phyloP scores from a whole-genome alignment of 2,113 vertebrate genomes.

The Xiphophorus couchianus region DNA sequence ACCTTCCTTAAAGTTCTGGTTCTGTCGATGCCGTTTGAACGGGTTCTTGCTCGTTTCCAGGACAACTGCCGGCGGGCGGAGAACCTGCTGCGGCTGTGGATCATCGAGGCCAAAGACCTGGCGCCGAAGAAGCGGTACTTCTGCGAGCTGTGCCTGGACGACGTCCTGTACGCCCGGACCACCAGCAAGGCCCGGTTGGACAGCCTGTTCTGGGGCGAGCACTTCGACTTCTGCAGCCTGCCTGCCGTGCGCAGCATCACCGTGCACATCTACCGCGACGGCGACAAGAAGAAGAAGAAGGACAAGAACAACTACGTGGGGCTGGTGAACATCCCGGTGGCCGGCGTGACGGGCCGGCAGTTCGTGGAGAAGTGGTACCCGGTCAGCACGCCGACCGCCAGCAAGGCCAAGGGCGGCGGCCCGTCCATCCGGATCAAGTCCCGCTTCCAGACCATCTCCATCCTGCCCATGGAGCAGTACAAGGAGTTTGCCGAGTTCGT shows the following conservation, averaged over 20 bases:
- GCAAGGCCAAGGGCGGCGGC: constrained; percentile 89
- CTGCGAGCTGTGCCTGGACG: constrained; percentile 97
- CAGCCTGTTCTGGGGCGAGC: constrained; percentile 97
- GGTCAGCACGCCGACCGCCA: constrained; percentile 91
- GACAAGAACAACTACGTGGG: constrained; percentile 98
- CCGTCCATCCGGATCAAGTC: constrained; percentile 96
- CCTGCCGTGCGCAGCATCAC: constrained; percentile 88
- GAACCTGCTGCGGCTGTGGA: constrained; percentile 93
- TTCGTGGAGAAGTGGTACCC: constrained; percentile 98
- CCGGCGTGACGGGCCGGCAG: constrained; percentile 87
- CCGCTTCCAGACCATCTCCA: constrained; percentile 92
- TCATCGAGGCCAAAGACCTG: constrained; percentile 97
- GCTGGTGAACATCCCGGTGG: constrained; percentile 91
- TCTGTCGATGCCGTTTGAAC: not conserved
- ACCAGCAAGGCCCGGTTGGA: constrained; percentile 94
- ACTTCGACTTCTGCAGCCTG: constrained; percentile 91
- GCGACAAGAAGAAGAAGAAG: constrained; percentile 96
- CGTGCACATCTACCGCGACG: constrained; percentile 95
- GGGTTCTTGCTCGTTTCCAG: constrained; percentile 67
- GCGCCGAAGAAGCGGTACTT: constrained; percentile 96
- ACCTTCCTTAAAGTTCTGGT: not conserved
- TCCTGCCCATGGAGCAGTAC: constrained; percentile 98
- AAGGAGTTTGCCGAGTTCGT: constrained; percentile 98
- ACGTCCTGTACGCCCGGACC: constrained; percentile 93
- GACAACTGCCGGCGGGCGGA: constrained; percentile 93